Percentiles rank a stretch among this genome's conserved stretches.
phyloP scores from a whole-genome alignment of 2,888 invertebrate species.

The Agrenia bidenticulata region DNA sequence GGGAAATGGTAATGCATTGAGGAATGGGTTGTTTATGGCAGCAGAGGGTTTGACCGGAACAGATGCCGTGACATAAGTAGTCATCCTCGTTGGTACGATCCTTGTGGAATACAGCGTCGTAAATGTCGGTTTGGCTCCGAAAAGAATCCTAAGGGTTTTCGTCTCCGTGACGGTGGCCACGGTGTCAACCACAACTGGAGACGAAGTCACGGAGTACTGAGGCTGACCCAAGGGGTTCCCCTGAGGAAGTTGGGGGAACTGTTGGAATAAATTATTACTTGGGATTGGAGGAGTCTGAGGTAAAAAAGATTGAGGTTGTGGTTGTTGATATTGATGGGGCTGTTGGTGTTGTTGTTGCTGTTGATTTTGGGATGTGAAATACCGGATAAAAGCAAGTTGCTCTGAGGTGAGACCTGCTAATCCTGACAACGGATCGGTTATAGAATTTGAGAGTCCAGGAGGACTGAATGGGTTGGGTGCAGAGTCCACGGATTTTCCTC shows the following conservation, averaged over 20 bases:
- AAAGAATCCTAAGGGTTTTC: conserved; percentile 79
- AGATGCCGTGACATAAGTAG: conserved; percentile 80
- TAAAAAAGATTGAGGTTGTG: conserved; percentile 18
- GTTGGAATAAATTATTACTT: conserved; percentile 59
- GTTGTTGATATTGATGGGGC: conserved; percentile 18
- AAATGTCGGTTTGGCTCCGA: conserved; percentile 86
- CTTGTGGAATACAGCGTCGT: conserved; percentile 82
- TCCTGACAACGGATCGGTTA: conserved; percentile 20
- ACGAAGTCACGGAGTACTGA: conserved; percentile 65
- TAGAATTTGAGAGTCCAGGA: conserved; percentile 45
- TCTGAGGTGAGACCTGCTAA: conserved; percentile 48
- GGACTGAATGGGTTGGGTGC: conserved; percentile 59
- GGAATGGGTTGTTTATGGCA: conserved; percentile 53
- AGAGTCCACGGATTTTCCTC: conserved; percentile 52
- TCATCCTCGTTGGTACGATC: conserved; percentile 77
- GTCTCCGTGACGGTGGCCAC: conserved; percentile 76
- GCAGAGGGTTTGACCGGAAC: conserved; percentile 70
- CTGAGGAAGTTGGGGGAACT: conserved; percentile 65
- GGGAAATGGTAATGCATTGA: conserved; percentile 45
- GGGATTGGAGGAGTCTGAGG: conserved; percentile 46
- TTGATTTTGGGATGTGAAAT: conserved; percentile 59
- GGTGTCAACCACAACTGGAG: conserved; percentile 77
- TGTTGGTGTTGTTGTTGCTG: conserved; percentile 48
- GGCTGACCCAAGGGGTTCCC: conserved; percentile 59
- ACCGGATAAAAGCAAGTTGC: conserved; percentile 53